These are phyloP conservation scores for Sarcophaga peregrina DNA, from an alignment of 1,140 invertebrate species.

Conservation along the genomic window DNA sequence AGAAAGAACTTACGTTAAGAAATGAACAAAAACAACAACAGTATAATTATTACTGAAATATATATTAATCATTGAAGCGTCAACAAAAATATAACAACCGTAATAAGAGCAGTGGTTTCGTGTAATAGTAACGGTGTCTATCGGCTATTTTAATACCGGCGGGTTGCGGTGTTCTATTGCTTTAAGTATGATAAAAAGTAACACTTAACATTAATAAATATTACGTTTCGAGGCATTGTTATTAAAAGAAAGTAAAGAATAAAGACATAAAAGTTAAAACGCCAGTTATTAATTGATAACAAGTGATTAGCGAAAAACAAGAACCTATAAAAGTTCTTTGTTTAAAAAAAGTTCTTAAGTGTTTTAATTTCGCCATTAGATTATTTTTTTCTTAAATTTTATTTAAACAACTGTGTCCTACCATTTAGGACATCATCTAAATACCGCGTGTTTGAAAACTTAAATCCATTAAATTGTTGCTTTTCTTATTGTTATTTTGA, in stretches of 20 bases:
- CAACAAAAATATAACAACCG: not conserved
- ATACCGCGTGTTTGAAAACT: not conserved
- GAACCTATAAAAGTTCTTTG: not conserved
- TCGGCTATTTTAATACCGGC: constrained; percentile 13
- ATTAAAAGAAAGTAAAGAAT: constrained; percentile 15
- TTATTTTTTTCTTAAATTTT: not conserved
- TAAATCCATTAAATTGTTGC: no score
- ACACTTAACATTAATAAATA: constrained; percentile 3
- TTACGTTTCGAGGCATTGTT: not conserved
- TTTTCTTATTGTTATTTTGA: constrained; percentile 23
- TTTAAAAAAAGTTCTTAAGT: not conserved
- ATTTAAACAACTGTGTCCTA: not conserved
- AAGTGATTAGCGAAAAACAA: constrained; percentile 8
- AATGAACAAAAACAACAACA: not conserved
- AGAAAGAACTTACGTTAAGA: not conserved
- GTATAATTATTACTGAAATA: not conserved
- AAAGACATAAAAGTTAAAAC: not conserved
- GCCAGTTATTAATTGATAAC: not conserved
- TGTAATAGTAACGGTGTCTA: not conserved
- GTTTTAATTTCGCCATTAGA: not conserved
- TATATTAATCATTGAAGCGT: constrained; percentile 7
- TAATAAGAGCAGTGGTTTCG: not conserved
- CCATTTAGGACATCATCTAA: not conserved
- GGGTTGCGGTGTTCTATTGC: not conserved
- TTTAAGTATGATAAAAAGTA: not conserved